Percentiles rank a stretch among this genome's conserved stretches.
Conservation (phyloP, 2,888 invertebrate species). For the Folsomia manolachei region DNA sequence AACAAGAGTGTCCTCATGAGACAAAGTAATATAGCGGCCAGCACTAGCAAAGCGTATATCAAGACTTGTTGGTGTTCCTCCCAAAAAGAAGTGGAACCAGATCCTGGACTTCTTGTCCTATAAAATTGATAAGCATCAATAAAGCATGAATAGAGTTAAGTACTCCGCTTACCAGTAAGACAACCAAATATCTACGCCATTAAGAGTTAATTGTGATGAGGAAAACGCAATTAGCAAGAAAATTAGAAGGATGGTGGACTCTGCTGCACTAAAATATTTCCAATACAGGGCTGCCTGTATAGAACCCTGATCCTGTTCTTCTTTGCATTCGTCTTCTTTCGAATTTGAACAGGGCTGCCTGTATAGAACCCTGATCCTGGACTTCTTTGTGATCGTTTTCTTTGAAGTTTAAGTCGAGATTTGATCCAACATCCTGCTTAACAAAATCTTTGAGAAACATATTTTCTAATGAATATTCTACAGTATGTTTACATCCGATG, state of each 20-base stretch:
- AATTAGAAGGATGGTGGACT: constrained; percentile 32
- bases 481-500: too few relatives aligned
- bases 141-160: too few relatives aligned
- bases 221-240: constrained; percentile 32
- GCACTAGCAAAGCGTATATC: not conserved
- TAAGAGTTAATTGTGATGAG: constrained; percentile 41
- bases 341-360: constrained; percentile 54
- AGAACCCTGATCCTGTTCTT: constrained; percentile 45
- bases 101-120: too few relatives aligned
- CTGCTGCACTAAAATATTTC: constrained; percentile 46
- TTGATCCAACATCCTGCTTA: too few relatives aligned
- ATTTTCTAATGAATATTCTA: too few relatives aligned
- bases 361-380: constrained; percentile 45
- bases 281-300: constrained; percentile 55
- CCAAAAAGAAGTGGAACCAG: too few relatives aligned
- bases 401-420: too few relatives aligned
- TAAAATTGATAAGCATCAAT: too few relatives aligned
- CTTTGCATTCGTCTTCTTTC: constrained; percentile 36
- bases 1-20: constrained; percentile 46
- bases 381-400: constrained; percentile 38
- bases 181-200: constrained; percentile 44
- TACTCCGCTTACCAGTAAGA: too few relatives aligned
- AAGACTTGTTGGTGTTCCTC: too few relatives aligned
- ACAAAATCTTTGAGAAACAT: constrained; percentile 28
- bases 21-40: not conserved